Percentiles rank a stretch among this genome's conserved stretches.
These are phyloP conservation scores for Bagarius yarrelli DNA, from an alignment of 2,113 vertebrate species.

Conservation along the genomic window DNA sequence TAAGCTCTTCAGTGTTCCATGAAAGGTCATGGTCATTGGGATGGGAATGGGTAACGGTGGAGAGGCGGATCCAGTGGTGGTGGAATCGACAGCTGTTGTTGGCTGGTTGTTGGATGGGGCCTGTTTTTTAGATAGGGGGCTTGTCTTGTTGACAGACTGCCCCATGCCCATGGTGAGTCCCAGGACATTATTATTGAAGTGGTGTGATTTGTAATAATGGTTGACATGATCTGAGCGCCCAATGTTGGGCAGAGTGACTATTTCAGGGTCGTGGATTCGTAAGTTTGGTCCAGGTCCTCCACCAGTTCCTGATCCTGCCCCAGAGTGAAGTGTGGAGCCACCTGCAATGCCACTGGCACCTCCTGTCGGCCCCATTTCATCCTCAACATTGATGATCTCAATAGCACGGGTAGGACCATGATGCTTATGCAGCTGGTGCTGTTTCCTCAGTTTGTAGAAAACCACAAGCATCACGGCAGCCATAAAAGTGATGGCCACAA, in stretches of 20 bases:
- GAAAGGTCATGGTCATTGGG: constrained; percentile 73
- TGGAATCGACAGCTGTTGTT: constrained; percentile 19
- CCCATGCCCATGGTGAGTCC: constrained; percentile 63
- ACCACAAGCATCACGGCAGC: constrained; percentile 92
- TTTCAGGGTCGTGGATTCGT: constrained; percentile 74
- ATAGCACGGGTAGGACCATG: constrained; percentile 87
- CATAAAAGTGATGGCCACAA: constrained; percentile 95
- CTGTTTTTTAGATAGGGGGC: constrained; percentile 54
- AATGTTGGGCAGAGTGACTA: constrained; percentile 79
- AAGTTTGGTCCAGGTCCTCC: constrained; percentile 64
- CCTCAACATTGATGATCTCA: constrained; percentile 93
- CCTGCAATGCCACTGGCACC: constrained; percentile 73
- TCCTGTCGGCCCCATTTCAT: constrained; percentile 78
- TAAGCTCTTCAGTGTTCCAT: constrained; percentile 80
- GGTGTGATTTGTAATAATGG: constrained; percentile 89
- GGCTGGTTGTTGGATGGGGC: constrained; percentile 10
- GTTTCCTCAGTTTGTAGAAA: constrained; percentile 91
- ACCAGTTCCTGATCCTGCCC: constrained; percentile 43
- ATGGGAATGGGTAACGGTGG: constrained; percentile 75
- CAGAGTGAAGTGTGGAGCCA: constrained; percentile 68
- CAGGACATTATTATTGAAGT: constrained; percentile 83
- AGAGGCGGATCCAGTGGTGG: constrained; percentile 66
- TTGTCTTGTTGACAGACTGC: constrained; percentile 66
- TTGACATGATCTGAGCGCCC: constrained; percentile 84
- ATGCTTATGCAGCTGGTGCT: constrained; percentile 93